Percentiles rank a stretch among this genome's conserved stretches.
These are phyloP conservation scores for Molanna angustata DNA, from an alignment of 2,888 invertebrate species.

Conservation along the genomic window DNA sequence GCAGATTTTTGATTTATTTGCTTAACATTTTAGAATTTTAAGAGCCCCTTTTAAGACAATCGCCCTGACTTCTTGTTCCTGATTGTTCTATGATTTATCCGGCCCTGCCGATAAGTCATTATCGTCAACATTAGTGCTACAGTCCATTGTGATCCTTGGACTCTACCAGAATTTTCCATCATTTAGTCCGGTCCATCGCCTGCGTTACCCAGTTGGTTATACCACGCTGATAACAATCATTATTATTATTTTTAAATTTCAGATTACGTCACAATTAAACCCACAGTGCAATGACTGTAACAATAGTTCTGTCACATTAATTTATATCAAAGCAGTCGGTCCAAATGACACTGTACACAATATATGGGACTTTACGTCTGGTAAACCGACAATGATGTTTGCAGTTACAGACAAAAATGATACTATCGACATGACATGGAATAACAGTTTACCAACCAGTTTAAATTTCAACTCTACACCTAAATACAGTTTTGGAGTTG, in stretches of 20 bases:
- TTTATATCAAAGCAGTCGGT: conserved; percentile 58
- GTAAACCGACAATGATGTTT: conserved; percentile 57
- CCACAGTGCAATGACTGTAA: conserved; percentile 43
- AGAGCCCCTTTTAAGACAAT: too few species aligned
- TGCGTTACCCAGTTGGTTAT: too few species aligned
- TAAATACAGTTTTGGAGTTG: conserved; percentile 57
- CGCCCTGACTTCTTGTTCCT: too few species aligned
- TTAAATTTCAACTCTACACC: conserved; percentile 49
- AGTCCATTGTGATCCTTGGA: too few species aligned
- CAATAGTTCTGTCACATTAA: conserved; percentile 42
- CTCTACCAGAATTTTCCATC: too few species aligned
- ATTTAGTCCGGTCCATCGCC: too few species aligned
- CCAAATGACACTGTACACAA: conserved; percentile 61
- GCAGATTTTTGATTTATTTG: too few species aligned
- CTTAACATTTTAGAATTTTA: too few species aligned
- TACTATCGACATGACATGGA: conserved; percentile 53
- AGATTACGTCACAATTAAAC: conserved; percentile 43
- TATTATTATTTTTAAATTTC: conserved; percentile 13
- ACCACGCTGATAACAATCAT: too few species aligned
- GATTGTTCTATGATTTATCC: too few species aligned
- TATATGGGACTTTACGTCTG: conserved; percentile 61
- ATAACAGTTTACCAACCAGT: conserved; percentile 38
- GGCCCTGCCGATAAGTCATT: too few species aligned
- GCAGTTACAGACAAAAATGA: conserved; percentile 50
- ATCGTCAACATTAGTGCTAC: too few species aligned